phyloP scores from a whole-genome alignment of 2,888 invertebrate genomes.

The Andricus curvator region DNA sequence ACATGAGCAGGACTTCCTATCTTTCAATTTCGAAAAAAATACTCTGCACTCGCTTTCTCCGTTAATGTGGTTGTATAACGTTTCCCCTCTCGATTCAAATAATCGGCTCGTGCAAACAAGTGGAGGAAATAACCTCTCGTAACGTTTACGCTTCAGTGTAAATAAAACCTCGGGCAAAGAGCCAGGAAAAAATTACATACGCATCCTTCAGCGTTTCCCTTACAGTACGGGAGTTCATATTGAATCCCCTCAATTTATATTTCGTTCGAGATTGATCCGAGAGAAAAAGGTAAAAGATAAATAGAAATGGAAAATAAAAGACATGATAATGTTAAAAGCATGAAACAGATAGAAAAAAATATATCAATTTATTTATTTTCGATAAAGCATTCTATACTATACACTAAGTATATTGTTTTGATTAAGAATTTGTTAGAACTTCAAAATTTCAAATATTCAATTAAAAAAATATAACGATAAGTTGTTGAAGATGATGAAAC shows the following conservation, averaged over 20 bases:
- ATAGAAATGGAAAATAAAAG: too few relatives aligned
- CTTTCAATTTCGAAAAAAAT: background rate
- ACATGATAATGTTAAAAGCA: background rate
- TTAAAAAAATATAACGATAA: background rate
- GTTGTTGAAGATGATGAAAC: background rate
- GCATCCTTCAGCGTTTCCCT: constrained; percentile 25
- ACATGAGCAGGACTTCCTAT: background rate
- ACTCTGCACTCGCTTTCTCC: background rate
- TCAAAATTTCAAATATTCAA: background rate
- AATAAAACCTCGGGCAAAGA: constrained; percentile 27
- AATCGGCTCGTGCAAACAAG: constrained; percentile 26
- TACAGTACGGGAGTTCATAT: background rate
- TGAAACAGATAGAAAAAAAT: background rate
- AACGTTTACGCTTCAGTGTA: constrained; percentile 32
- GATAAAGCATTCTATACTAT: background rate
- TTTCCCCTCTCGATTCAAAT: background rate
- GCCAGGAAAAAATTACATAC: constrained; percentile 38
- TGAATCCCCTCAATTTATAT: constrained; percentile 17
- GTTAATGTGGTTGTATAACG: background rate
- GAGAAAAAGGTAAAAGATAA: too few relatives aligned
- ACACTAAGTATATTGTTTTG: background rate
- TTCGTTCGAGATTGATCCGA: background rate
- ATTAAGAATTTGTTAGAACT: background rate
- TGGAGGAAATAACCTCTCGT: constrained; percentile 1
- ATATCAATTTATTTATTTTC: background rate